Evolutionary conservation across 2,797 vertebrate species (phyloP), one percentile per base, ranked within the genome.

Genomic region (Acrocephalus scirpaceus): DNA sequence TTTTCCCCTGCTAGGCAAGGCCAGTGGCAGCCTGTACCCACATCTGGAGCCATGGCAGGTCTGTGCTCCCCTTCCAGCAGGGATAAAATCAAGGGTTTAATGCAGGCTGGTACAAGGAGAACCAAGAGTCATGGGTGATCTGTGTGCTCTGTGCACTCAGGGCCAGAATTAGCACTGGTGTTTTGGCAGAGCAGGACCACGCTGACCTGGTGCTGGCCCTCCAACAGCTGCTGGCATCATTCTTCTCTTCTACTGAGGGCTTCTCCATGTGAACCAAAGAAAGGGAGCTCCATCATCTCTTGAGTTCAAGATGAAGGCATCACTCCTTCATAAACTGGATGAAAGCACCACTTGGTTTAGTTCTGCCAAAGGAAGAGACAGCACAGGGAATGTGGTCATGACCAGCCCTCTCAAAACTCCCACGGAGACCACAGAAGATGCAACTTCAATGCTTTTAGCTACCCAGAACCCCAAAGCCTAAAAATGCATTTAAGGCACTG

Each of bases 161-260:
- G 51, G 40, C 21, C 40, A 85, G 76, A 84, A 66, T 16, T 8
- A 45, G 66, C 20, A 22, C 17, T 16, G 38, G 47, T 14, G 34
- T 83, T 73, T 62, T 29, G 51, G 62, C 66, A 50, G 34, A 1
- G 5, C 1, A 29, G 10, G 58, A 48, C 77, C 64, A 38, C 0
- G 0, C 25, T 30, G 50, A 56, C 15, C 83, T 48, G 0, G 0
- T 32, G 29, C 34, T 30, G 42, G 38, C 40, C 56, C 51, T 40
- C 26, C 66, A 56, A 61, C 1, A 2, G 45, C 65, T 77, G 20
- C 11, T 36, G 76, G 57, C n/a, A 36, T 58, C 50, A 51, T 23
- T 85, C 50, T 71, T 66, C 26, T 53, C 23, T 51, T 82, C 75
- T 58, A 13, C 64, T 2, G 4, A 72, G 27, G 36, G 30, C 23